Conservation (phyloP, 2,888 invertebrate species). For the Stegophylla sp. region DNA sequence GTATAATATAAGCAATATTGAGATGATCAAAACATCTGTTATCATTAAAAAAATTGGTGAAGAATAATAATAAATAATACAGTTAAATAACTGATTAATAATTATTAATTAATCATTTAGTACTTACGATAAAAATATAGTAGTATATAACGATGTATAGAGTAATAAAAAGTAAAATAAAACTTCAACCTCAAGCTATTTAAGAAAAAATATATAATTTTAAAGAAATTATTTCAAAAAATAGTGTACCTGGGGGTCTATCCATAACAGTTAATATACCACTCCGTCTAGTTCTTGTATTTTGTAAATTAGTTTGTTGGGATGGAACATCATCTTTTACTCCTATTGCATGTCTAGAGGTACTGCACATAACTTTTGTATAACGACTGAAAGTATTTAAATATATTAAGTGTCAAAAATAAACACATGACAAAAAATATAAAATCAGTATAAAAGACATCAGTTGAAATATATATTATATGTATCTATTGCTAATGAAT, state of each 20-base stretch:
- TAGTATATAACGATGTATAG: not conserved
- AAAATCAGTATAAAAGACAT: not conserved
- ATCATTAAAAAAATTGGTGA: no score
- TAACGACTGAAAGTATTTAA: slow-evolving; percentile 30
- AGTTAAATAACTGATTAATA: no score
- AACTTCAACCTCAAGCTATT: not conserved
- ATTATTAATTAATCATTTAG: slow-evolving; percentile 5
- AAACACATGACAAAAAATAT: not conserved
- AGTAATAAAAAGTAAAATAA: slow-evolving; percentile 24
- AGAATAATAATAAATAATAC: no score
- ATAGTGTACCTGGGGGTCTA: slow-evolving; percentile 78
- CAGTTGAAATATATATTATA: no score
- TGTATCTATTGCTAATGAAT: no score
- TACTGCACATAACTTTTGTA: slow-evolving; percentile 45
- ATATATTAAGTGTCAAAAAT: not conserved
- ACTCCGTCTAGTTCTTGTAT: slow-evolving; percentile 75
- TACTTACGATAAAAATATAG: slow-evolving; percentile 30
- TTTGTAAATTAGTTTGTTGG: slow-evolving; percentile 64
- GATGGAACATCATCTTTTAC: slow-evolving; percentile 74
- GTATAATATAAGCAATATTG: no score
- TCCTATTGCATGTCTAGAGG: slow-evolving; percentile 62
- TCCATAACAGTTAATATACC: slow-evolving; percentile 87
- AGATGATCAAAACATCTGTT: no score
- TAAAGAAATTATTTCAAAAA: not conserved
- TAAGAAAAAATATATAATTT: not conserved